phyloP scores from a whole-genome alignment of 2,888 invertebrate species.

The Sphaerophoria rueppellii region DNA sequence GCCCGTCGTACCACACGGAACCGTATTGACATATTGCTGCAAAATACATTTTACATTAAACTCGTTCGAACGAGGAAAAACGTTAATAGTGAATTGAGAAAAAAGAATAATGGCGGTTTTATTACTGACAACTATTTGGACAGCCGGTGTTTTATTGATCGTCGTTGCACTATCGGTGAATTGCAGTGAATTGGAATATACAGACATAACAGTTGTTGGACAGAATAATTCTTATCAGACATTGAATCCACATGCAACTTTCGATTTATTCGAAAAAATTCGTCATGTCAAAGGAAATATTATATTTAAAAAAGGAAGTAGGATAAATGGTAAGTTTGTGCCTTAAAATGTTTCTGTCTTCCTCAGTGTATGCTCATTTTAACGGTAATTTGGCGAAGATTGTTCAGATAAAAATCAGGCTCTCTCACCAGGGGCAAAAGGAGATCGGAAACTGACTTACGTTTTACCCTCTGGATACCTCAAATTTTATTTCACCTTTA shows the following conservation, averaged over 20 bases:
- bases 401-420: no score
- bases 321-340: conserved; percentile 77
- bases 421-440: no score
- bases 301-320: conserved; percentile 77
- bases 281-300: conserved; percentile 79
- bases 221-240: conserved; percentile 74
- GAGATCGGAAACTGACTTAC: no score
- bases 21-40: neutral
- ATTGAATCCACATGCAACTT: conserved; percentile 73
- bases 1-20: conserved; percentile 18
- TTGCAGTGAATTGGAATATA: conserved; percentile 76
- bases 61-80: neutral
- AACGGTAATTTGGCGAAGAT: no score
- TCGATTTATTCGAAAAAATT: conserved; percentile 76
- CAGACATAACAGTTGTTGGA: conserved; percentile 76
- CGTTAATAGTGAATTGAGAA: neutral
- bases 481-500: no score
- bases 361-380: no score
- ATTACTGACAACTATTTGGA: neutral
- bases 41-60: neutral
- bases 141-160: conserved; percentile 41
- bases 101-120: conserved; percentile 36
- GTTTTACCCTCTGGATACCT: no score
- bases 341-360: no score
- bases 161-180: conserved; percentile 19